These are phyloP conservation scores for Misgurnus mizolepis DNA, from an alignment of 2,113 vertebrate species.

Conservation along the genomic window DNA sequence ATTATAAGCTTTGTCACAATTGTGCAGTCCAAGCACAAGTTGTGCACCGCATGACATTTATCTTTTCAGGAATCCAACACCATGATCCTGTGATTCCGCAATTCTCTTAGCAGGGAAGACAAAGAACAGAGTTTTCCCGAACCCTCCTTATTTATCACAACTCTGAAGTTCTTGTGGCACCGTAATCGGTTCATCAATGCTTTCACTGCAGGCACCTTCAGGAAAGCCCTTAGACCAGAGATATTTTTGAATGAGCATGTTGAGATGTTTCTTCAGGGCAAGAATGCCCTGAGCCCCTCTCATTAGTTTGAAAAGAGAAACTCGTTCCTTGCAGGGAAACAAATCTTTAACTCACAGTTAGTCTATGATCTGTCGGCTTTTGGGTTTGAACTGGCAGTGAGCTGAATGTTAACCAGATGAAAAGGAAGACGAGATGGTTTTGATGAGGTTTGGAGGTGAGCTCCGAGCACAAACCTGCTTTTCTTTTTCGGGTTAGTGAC, in stretches of 20 bases:
- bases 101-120: background rate
- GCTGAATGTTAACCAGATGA: slow-evolving; percentile 35
- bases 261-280: slow-evolving; percentile 38
- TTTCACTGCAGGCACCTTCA: slow-evolving; percentile 34
- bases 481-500: background rate
- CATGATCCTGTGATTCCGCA: too few species aligned
- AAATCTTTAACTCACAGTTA: slow-evolving; percentile 48
- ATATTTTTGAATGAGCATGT: slow-evolving; percentile 16
- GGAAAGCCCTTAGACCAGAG: slow-evolving; percentile 29
- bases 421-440: background rate
- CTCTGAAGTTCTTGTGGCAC: slow-evolving; percentile 28
- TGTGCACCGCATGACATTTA: too few species aligned
- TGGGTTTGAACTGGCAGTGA: slow-evolving; percentile 13
- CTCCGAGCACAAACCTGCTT: background rate
- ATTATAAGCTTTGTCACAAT: too few species aligned
- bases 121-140: background rate
- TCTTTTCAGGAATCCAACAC: too few species aligned
- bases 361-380: slow-evolving; percentile 26
- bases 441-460: slow-evolving; percentile 21
- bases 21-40: too few species aligned
- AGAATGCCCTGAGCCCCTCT: slow-evolving; percentile 42
- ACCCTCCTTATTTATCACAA: slow-evolving; percentile 7
- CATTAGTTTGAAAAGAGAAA: slow-evolving; percentile 45
- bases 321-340: slow-evolving; percentile 40
- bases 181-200: slow-evolving; percentile 13